Conservation (phyloP, 2,888 invertebrate species). For the Pristionchus mayeri region DNA sequence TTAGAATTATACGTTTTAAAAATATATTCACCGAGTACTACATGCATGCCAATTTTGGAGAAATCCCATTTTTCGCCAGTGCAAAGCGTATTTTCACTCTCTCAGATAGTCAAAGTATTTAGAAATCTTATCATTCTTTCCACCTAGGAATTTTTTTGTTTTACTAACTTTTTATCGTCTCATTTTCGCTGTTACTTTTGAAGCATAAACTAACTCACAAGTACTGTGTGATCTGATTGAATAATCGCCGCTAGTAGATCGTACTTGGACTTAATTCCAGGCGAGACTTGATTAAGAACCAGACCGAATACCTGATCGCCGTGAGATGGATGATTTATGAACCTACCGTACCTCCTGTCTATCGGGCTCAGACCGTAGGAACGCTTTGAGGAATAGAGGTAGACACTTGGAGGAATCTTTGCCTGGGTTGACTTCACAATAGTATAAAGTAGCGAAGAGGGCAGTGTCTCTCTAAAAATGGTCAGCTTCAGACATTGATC, state of each 20-base stretch:
- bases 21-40: no score
- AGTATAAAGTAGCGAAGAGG: conserved; percentile 25
- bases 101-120: no score
- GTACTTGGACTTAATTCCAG: conserved; percentile 33
- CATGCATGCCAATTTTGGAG: no score
- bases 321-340: neutral
- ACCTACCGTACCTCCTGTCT: neutral
- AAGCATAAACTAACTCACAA: neutral
- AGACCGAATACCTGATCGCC: neutral
- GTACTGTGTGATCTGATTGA: neutral
- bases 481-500: no score
- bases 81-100: no score
- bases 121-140: no score
- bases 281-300: conserved; percentile 3
- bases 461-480: neutral
- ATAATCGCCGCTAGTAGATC: conserved; percentile 18
- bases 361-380: neutral
- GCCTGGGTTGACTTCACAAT: neutral
- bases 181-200: no score
- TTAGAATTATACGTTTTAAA: no score
- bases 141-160: no score
- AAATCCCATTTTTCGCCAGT: no score
- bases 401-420: conserved; percentile 29
- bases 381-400: conserved; percentile 37
- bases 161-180: no score